Percentiles rank a stretch among this genome's conserved stretches.
Conservation (phyloP, 2,797 vertebrate species). For the Sitta carolinensis region DNA sequence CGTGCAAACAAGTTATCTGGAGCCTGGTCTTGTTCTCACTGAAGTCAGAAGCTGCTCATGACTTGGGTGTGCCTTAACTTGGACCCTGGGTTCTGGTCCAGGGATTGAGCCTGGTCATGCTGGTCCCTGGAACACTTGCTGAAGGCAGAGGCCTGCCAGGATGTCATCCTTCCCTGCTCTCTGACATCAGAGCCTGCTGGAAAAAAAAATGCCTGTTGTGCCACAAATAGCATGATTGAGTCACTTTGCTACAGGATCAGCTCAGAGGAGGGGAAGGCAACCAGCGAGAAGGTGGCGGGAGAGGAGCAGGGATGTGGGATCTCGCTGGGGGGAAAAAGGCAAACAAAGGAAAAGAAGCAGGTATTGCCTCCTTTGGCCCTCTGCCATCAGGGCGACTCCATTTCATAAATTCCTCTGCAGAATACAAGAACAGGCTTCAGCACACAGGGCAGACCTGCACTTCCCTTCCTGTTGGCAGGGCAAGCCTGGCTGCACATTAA, state of each 20-base stretch:
- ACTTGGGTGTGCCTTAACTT: background rate
- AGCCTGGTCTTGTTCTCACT: background rate
- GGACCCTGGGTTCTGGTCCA: background rate
- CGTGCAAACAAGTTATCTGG: background rate
- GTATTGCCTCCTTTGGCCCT: background rate
- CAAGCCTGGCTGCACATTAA: background rate
- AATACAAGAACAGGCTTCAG: background rate
- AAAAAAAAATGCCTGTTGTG: constrained; percentile 35
- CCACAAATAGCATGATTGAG: constrained; percentile 62
- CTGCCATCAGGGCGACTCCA: background rate
- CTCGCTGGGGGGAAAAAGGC: rapidly evolving
- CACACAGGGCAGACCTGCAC: background rate
- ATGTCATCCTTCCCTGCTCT: constrained; percentile 10
- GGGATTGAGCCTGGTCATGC: background rate
- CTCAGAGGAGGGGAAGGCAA: constrained; percentile 11
- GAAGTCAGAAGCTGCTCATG: background rate
- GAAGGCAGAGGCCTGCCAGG: constrained; percentile 1
- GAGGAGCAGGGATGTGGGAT: background rate
- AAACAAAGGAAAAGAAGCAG: background rate
- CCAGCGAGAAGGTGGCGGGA: background rate
- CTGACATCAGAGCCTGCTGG: constrained; percentile 59
- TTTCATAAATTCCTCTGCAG: background rate
- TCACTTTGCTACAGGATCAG: constrained; percentile 57
- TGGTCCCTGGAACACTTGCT: background rate
- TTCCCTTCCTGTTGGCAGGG: background rate